Base-by-base conservation (phyloP, 1,140 invertebrate species). In the Periplaneta americana region DNA sequence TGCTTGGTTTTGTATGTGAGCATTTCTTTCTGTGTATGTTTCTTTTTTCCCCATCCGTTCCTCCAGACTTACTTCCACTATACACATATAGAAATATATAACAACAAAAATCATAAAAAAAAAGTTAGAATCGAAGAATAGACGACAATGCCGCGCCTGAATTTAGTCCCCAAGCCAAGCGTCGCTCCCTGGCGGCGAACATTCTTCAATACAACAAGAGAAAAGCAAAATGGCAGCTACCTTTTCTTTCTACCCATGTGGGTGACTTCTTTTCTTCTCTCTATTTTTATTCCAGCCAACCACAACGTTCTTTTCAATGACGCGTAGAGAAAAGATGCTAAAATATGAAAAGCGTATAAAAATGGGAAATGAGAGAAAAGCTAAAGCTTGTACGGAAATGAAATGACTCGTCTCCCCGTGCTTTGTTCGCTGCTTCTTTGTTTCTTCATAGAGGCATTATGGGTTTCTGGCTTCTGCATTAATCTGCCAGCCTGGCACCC, bases 221-320 rank as follows among this genome's bases (percentile, higher is more conserved):
- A 13, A 34, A 77, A 77, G 33, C 75, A 77, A 77, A 77, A 77
- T 77, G 75, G 75, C 75, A 77, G 75, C 31, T 77, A 34, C 75
- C 75, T 77, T 34, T 77, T 77, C 75, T 77, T 77, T 34, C 31
- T n/a, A 77, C 28, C 48, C 48, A 66, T 28, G 22, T 66, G 75
- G 15, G 33, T 77, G 75, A 77, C 22, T 77, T 33, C 35, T 22
- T 77, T 77, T 77, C 75, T 77, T 77, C 22, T 66, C 22, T 2
- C n/a, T 66, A 66, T 66, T 66, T 66, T 66, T 66, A 66, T 66
- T 66, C 48, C 48, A 66, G 5, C 48, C 48, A 66, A 66, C 48
- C 48, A 66, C 48, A 66, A 28, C 48, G n/a, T 28, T 66, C 48
- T 28, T 66, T 66, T 77, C 6, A 77, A 77, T 36, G 75, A 34